Conservation (phyloP, 2,888 invertebrate genomes). For the Drosophila falleni region DNA sequence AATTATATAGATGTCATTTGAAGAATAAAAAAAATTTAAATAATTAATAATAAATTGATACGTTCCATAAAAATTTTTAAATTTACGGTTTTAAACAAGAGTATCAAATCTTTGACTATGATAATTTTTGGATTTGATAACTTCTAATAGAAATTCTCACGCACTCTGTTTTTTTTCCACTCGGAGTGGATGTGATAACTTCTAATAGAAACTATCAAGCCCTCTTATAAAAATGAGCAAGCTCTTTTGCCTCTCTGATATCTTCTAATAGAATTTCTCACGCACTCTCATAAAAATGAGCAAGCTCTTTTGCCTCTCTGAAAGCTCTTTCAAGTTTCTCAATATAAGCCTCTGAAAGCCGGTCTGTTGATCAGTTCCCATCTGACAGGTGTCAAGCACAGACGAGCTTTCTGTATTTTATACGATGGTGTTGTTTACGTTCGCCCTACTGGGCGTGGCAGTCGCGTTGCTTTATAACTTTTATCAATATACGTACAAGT, state of each 20-base stretch:
- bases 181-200: not conserved
- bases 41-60: no score
- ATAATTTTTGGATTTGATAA: not conserved
- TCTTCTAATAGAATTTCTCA: not conserved
- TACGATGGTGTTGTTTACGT: constrained; percentile 43
- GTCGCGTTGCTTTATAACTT: constrained; percentile 37
- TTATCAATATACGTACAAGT: constrained; percentile 51
- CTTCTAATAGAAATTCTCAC: not conserved
- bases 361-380: not conserved
- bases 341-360: not conserved
- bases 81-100: no score
- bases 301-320: not conserved
- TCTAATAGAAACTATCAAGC: not conserved
- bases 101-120: not conserved
- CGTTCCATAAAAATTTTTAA: no score
- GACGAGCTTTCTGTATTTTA: not conserved
- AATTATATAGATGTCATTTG: no score
- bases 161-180: not conserved
- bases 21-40: no score
- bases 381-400: no score
- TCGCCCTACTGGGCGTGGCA: constrained; percentile 48
- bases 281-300: not conserved
- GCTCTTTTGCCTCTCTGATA: not conserved
- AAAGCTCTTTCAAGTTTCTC: constrained; percentile 14
- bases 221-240: not conserved